These are phyloP conservation scores for Ennomos quercinarius DNA, from an alignment of 2,888 invertebrate species.

Conservation along the genomic window DNA sequence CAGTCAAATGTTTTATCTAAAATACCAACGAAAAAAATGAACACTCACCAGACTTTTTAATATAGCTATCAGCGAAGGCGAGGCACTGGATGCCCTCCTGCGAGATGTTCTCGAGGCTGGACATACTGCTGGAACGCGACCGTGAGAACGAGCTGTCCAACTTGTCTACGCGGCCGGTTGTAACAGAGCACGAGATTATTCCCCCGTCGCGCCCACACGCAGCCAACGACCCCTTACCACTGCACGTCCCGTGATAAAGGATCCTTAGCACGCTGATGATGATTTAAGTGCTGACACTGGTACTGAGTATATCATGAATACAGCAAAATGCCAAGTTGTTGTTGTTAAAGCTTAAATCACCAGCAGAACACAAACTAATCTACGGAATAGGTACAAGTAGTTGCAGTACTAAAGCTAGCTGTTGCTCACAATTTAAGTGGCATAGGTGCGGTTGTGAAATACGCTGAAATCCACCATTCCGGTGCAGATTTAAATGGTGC, in stretches of 20 bases:
- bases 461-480: conserved; percentile 73
- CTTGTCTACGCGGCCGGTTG: conserved; percentile 94
- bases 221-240: conserved; percentile 28
- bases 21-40: not conserved
- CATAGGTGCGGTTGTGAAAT: conserved; percentile 76
- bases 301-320: not conserved
- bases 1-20: too few relatives aligned
- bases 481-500: conserved; percentile 55
- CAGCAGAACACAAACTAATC: conserved; percentile 47
- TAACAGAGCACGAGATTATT: conserved; percentile 69
- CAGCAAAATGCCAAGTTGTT: not conserved
- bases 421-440: conserved; percentile 53
- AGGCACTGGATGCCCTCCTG: conserved; percentile 98
- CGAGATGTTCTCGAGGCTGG: conserved; percentile 98
- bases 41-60: conserved; percentile 94
- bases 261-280: conserved; percentile 30
- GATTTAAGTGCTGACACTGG: conserved; percentile 20
- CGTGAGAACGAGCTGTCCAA: conserved; percentile 98
- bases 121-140: conserved; percentile 98
- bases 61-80: conserved; percentile 97
- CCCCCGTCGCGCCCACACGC: conserved; percentile 44
- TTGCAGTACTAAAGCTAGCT: conserved; percentile 69
- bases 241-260: conserved; percentile 9
- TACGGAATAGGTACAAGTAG: conserved; percentile 53
- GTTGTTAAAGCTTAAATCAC: conserved; percentile 32